These are phyloP conservation scores for Augiades crinisus DNA, from an alignment of 2,888 invertebrate genomes.

Conservation along the genomic window DNA sequence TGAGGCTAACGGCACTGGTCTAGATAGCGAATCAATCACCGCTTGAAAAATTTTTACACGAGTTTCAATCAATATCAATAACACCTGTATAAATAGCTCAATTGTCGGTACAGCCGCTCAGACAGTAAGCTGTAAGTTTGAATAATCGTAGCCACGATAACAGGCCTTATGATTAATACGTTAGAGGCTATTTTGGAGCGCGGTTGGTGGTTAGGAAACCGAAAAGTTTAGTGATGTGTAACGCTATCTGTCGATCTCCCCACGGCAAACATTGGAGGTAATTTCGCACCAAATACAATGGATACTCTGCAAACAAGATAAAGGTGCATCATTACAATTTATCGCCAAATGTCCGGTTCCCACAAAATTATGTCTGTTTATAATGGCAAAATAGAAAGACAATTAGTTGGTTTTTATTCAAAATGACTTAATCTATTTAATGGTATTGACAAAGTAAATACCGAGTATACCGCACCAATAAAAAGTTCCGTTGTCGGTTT, in stretches of 20 bases:
- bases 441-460: too few species aligned
- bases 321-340: slow-evolving; percentile 40
- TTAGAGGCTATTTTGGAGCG: neutral
- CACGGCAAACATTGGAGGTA: slow-evolving; percentile 45
- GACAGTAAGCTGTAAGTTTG: neutral
- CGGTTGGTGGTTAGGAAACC: neutral
- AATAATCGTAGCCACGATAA: neutral
- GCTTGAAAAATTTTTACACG: slow-evolving; percentile 8
- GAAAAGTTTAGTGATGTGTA: slow-evolving; percentile 10
- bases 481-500: too few species aligned
- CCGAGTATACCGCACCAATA: too few species aligned
- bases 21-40: slow-evolving; percentile 3
- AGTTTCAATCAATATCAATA: slow-evolving; percentile 36
- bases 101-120: slow-evolving; percentile 25
- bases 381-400: neutral
- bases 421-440: too few species aligned
- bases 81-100: slow-evolving; percentile 50
- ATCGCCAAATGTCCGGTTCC: slow-evolving; percentile 47
- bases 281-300: slow-evolving; percentile 43
- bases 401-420: too few species aligned
- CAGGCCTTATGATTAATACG: neutral
- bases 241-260: slow-evolving; percentile 39
- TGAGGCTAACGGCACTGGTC: too few species aligned
- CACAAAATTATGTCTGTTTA: slow-evolving; percentile 35
- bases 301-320: slow-evolving; percentile 38